phyloP scores from a whole-genome alignment of 2,888 invertebrate genomes.

The Palloptera scutellata region DNA sequence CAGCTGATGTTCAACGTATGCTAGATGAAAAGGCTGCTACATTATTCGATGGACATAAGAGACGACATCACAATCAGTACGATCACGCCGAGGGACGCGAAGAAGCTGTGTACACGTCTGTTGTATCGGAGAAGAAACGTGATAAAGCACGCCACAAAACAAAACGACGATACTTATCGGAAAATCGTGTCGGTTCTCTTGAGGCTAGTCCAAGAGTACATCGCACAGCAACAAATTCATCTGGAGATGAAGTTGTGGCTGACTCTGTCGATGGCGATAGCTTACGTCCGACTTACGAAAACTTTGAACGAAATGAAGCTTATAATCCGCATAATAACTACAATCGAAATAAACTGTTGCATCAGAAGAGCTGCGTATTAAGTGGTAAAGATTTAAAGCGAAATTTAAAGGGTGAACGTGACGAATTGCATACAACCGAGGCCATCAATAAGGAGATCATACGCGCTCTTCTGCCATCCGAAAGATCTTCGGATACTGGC shows the following conservation, averaged over 20 bases:
- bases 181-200: conserved; percentile 63
- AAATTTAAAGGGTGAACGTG: conserved; percentile 4
- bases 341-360: conserved; percentile 58
- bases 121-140: conserved; percentile 55
- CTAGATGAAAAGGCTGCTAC: conserved; percentile 59
- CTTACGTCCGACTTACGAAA: conserved; percentile 51
- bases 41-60: conserved; percentile 57
- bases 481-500: conserved; percentile 64
- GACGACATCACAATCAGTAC: conserved; percentile 41
- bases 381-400: conserved; percentile 43
- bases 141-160: conserved; percentile 55
- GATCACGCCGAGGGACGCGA: conserved; percentile 56
- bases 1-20: conserved; percentile 59
- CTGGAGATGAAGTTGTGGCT: conserved; percentile 53
- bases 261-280: conserved; percentile 51
- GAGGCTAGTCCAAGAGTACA: conserved; percentile 55
- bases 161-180: conserved; percentile 60
- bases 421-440: conserved; percentile 49
- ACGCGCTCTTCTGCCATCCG: conserved; percentile 53
- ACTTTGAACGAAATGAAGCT: conserved; percentile 59
- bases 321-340: conserved; percentile 62
- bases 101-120: conserved; percentile 58
- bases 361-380: conserved; percentile 50
- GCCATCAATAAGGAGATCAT: conserved; percentile 61
- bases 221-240: conserved; percentile 44